A percentile compares a stretch with the other conserved stretches of the same genome.
phyloP scores from a whole-genome alignment of 2,888 invertebrate genomes.

The Imbricaverruca yamaguchii region DNA sequence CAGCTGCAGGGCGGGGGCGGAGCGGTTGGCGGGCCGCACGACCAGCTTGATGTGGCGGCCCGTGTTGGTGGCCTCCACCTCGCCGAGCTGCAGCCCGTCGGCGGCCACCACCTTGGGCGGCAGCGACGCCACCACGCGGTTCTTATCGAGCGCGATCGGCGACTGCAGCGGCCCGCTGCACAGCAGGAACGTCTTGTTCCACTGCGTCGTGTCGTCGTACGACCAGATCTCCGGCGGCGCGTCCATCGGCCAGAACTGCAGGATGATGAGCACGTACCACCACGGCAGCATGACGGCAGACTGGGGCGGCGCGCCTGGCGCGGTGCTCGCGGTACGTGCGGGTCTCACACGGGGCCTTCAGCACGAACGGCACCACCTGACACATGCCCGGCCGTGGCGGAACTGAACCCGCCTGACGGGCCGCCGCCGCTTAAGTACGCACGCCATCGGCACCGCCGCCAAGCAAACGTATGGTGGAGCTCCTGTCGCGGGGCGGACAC shows the following conservation, averaged over 20 bases:
- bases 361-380: too few relatives aligned
- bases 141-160: background rate
- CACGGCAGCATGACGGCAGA: background rate
- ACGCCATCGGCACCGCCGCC: too few relatives aligned
- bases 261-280: background rate
- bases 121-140: background rate
- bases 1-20: background rate
- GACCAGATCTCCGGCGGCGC: background rate
- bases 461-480: too few relatives aligned
- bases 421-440: background rate
- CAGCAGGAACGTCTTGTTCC: constrained; percentile 6
- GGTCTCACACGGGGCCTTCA: too few relatives aligned
- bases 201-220: background rate
- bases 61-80: background rate
- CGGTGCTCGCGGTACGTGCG: background rate
- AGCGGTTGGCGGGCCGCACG: background rate
- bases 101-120: constrained; percentile 1
- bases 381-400: background rate
- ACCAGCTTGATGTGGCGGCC: background rate
- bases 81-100: background rate
- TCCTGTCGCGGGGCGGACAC: too few relatives aligned
- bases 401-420: background rate
- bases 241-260: constrained; percentile 20
- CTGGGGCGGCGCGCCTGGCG: background rate
- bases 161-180: constrained; percentile 1